Base-by-base conservation (phyloP, 2,888 invertebrate species). In the Acronicta leporina region DNA sequence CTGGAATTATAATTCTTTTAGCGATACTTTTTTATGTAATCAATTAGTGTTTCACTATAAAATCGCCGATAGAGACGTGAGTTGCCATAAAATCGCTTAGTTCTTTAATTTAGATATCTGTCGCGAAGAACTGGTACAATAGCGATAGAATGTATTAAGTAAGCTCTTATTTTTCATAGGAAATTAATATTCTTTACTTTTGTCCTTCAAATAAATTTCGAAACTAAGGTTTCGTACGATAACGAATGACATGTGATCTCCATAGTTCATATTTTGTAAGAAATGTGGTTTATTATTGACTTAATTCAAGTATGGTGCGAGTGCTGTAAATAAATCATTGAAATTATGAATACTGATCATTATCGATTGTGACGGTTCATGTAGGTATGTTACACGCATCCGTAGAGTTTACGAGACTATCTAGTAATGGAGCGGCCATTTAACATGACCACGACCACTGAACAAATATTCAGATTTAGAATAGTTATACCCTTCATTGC, bases 311-410 rank as follows among this genome's bases (percentile, higher is more conserved):
- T 47, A 58, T 61, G 66, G 54, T 60, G 64, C 69, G 59, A 60
- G 56, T 66, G 65, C 66, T 69, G 62, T 75, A 63, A 44, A 66
- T 74, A 69, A 68, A 74, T 76, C 75, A 76, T 74, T 70, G 70
- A 77, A 71, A 49, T 63, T 49, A 72, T 73, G 70, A 56, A 75
- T 83, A 80, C 75, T 80, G 75, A 81, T 75, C 68, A 73, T 77
- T 72, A 82, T 85, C 80, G 80, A 80, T 84, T 85, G 78, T 84
- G 73, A 78, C 79, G 77, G 54, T 59, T n/a, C n/a, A n/a, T 49
- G 46, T 11, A 30, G 48, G 51, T 68, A 47, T 49, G 48, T 43
- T n/a, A 40, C 20, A 42, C 49, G 54, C 54, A 60, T 52, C 35
- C 45, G 40, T 41, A 63, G 66, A 68, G 69, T 77, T 77, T 75